These are phyloP conservation scores for Paradoxurus hermaphroditus DNA, from an alignment of 2,113 vertebrate genomes.

Conservation along the genomic window DNA sequence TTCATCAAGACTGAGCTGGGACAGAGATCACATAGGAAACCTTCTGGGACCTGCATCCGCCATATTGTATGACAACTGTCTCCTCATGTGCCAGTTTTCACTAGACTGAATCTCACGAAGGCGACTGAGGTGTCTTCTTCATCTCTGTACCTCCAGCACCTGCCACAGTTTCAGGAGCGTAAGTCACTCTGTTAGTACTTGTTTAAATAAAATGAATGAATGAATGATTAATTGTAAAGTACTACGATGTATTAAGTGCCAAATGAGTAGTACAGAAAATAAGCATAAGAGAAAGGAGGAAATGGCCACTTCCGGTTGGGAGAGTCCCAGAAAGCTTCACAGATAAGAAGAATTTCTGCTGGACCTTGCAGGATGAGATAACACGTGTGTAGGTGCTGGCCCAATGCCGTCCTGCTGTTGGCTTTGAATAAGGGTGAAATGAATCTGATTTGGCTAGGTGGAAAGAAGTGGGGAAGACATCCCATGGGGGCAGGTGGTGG, in stretches of 20 bases:
- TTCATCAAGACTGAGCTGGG: not conserved
- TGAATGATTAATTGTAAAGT: conserved; percentile 19
- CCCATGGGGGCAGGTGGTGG: conserved; percentile 33
- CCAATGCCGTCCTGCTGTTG: not conserved
- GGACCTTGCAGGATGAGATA: conserved; percentile 70
- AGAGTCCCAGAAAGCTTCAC: conserved; percentile 29
- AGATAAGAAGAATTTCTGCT: conserved; percentile 58
- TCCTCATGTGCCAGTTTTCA: not conserved
- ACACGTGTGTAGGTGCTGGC: conserved; percentile 38
- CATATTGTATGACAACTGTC: not conserved
- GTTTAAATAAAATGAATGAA: conserved; percentile 18
- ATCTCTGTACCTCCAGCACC: not conserved
- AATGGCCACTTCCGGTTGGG: conserved; percentile 48
- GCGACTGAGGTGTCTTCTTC: not conserved
- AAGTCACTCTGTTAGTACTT: not conserved
- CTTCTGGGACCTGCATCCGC: not conserved
- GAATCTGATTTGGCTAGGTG: conserved; percentile 3
- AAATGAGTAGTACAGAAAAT: conserved; percentile 23
- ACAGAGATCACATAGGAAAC: not conserved
- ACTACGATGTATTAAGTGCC: conserved; percentile 11
- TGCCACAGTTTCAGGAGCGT: not conserved
- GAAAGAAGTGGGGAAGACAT: conserved; percentile 1
- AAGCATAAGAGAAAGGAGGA: conserved; percentile 38
- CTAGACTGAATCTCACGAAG: not conserved
- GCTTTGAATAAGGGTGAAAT: conserved; percentile 19